Base-by-base conservation (phyloP, 1,140 invertebrate genomes). In the Drosophila elegans region DNA sequence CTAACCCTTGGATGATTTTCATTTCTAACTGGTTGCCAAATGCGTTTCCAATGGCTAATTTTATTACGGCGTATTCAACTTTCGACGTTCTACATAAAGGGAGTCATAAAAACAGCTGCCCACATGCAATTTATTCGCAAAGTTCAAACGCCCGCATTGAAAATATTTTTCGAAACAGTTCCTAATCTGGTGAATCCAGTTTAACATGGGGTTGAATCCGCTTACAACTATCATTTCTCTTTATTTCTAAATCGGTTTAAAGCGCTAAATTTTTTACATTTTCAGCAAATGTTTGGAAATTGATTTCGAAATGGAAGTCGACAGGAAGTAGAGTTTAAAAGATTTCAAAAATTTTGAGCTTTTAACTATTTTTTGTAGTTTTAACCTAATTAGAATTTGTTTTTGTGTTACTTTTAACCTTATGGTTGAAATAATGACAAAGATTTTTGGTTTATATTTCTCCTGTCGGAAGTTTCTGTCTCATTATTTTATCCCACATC, bases 31-130 rank as follows among this genome's bases (percentile, higher is more conserved):
- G 52, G 56, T 80, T 75, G 41, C 55, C 57, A 45, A 45, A 45
- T 62, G 38, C 57, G 48, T 73, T 46, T 49, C 46, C 86, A 54
- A 54, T 63, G 45, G 80, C 84, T 89, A 89, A 88, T 90, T 88
- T 80, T 88, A 84, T 89, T 74, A 78, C 57, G 44, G 61, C 78
- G 75, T 51, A 59, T 61, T 66, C 49, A 39, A 69, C 67, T 68
- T 68, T 55, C 12, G 34, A 9, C 71, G 36, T 78, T 46, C 75
- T 68, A 66, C 52, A 62, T 59, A 76, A 56, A 53, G 54, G 38
- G 74, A 86, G 78, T 89, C 84, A 78, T 89, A 88, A 88, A 88
- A 88, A 80, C 84, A 88, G 84, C 84, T 88, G 84, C 77, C 84
- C 84, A 80, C 76, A 80, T 88, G 74, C n/a, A 25, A 71, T 80